Base-by-base conservation (phyloP, 2,888 invertebrate species). In the Lydus trimaculatus region DNA sequence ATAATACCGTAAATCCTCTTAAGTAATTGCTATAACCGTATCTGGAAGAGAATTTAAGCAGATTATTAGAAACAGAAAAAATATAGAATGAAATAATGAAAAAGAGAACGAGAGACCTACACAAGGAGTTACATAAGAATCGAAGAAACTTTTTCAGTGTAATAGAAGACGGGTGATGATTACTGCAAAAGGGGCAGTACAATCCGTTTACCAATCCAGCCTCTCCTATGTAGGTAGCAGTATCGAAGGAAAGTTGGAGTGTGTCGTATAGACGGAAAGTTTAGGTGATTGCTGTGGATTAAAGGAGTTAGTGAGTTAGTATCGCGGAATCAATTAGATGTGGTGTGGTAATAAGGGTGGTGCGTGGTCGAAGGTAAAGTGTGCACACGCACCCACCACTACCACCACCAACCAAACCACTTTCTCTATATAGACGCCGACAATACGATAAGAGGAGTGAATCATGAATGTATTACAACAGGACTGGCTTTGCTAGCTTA, bases 261-360 rank as follows among this genome's bases (percentile, higher is more conserved):
- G 75, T 73, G 74, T 73, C 71, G 74, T 70, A 73, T 70, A 67
- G 67, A 70, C 72, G 64, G 71, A 73, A 73, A 76, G 68, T 73
- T 69, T 63, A 39, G 43, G 71, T 74, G 74, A 75, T 74, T 73
- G 74, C 70, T 71, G 68, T 70, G 74, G 75, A 75, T 74, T 76
- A 68, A 68, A 56, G 63, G 69, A 63, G 66, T 64, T 66, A 62
- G 39, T 67, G 71, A 72, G 71, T 72, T 63, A 63, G 66, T 74
- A 74, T 75, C 75, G 72, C 72, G 69, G 71, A 78, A 78, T 78
- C 78, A 76, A 78, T 77, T 77, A 77, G 73, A 72, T 72, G 68
- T 72, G 74, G 64, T 70, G 73, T 71, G 70, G 69, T 72, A n/a
- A 33, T 59, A 61, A 67, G 65, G 69, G 66, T 39, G 62, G 66